Evolutionary conservation across 2,113 vertebrate species (phyloP).

Genomic region (Lamprologus tigripictilis): DNA sequence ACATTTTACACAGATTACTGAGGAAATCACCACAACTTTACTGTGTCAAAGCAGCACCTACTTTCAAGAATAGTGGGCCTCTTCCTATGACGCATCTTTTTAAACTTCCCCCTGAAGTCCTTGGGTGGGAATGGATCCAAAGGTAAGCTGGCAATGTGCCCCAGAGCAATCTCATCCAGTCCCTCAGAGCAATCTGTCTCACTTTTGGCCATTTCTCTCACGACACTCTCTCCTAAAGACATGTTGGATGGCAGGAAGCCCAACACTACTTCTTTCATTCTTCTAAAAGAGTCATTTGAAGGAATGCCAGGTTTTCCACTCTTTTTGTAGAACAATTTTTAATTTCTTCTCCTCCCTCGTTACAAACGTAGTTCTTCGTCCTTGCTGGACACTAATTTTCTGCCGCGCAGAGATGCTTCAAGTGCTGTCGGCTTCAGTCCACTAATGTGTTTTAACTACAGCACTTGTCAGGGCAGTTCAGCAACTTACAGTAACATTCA

Average conservation of each 20-base stretch:
- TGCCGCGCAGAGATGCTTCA: slow-evolving; percentile 10
- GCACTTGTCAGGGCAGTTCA: slow-evolving; percentile 78
- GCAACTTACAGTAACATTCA: slow-evolving; percentile 74
- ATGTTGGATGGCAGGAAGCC: slow-evolving; percentile 62
- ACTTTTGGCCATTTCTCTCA: slow-evolving; percentile 64
- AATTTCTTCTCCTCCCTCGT: not conserved
- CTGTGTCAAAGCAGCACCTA: slow-evolving; percentile 64
- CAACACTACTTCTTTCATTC: slow-evolving; percentile 42
- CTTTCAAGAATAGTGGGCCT: slow-evolving; percentile 92
- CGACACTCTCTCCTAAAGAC: slow-evolving; percentile 77
- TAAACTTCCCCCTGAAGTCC: slow-evolving; percentile 79
- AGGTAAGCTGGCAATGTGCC: slow-evolving; percentile 52
- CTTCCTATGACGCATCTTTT: slow-evolving; percentile 81
- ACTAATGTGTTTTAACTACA: slow-evolving; percentile 62
- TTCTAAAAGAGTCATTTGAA: slow-evolving; percentile 44
- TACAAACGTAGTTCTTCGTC: not conserved
- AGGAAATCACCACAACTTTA: not conserved
- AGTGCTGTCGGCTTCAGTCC: slow-evolving; percentile 15
- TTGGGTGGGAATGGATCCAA: slow-evolving; percentile 59
- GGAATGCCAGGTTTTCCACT: not conserved
- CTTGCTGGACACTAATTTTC: not conserved
- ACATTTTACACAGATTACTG: not conserved
- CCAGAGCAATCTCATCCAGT: slow-evolving; percentile 65
- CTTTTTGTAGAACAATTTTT: not conserved
- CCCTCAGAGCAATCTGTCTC: slow-evolving; percentile 66